Evolutionary conservation across 2,888 invertebrate species (phyloP).

Genomic region (Emmelina monodactyla): DNA sequence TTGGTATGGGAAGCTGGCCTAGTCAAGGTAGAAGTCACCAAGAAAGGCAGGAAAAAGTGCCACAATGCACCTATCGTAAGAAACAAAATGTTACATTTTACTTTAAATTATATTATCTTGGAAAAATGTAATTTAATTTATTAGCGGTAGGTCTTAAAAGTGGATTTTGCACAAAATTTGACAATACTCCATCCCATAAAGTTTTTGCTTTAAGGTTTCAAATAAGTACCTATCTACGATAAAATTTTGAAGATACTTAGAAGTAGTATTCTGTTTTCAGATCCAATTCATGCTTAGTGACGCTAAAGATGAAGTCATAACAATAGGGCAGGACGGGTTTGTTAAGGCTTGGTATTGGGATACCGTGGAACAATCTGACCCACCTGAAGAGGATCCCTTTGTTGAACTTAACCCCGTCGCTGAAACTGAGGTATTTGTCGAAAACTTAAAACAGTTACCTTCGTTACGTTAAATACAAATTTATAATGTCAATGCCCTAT

Average conservation of each 20-base stretch:
- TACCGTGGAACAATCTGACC: constrained; percentile 87
- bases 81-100: no score
- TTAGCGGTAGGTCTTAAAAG: no score
- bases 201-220: no score
- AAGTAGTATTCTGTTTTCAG: no score
- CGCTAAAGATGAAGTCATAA: constrained; percentile 51
- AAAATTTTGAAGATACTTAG: no score
- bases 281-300: constrained; percentile 55
- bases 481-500: no score
- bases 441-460: no score
- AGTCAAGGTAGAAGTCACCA: constrained; percentile 83
- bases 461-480: no score
- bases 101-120: background rate
- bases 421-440: constrained; percentile 75
- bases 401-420: constrained; percentile 88
- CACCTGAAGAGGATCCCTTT: constrained; percentile 78
- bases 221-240: no score
- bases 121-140: no score
- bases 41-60: constrained; percentile 75
- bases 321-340: constrained; percentile 76
- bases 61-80: constrained; percentile 75
- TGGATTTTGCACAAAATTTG: no score
- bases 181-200: no score
- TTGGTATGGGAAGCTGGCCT: constrained; percentile 90
- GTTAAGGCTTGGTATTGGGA: constrained; percentile 90